Conservation (phyloP, 1,140 invertebrate species). For the Phthorimaea operculella region DNA sequence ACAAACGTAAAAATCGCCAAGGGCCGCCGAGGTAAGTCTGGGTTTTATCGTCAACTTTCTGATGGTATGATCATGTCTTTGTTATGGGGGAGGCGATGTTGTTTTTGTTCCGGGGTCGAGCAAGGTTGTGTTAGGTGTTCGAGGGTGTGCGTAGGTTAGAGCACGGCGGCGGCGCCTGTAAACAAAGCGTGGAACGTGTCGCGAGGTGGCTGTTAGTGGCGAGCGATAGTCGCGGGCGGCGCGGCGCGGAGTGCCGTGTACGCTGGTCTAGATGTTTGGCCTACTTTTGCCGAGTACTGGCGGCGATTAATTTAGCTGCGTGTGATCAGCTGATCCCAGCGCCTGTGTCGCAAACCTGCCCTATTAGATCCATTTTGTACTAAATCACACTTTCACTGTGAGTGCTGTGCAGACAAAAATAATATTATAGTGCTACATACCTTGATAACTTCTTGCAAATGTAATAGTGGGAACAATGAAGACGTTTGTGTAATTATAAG, state of each 20-base stretch:
- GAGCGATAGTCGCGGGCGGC: constrained; percentile 34
- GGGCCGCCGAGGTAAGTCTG: constrained; percentile 67
- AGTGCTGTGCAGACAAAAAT: not conserved
- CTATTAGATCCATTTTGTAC: not conserved
- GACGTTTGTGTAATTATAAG: not conserved
- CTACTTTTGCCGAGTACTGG: constrained; percentile 58
- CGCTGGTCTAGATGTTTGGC: constrained; percentile 55
- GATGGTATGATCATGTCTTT: constrained; percentile 57
- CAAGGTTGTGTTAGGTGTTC: constrained; percentile 28
- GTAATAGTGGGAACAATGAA: constrained; percentile 1
- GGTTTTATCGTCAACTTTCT: constrained; percentile 48
- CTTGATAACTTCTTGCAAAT: not conserved
- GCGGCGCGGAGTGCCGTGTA: constrained; percentile 20
- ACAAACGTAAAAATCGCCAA: constrained; percentile 70
- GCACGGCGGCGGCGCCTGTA: constrained; percentile 41
- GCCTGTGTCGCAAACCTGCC: constrained; percentile 9
- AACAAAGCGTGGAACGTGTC: constrained; percentile 46
- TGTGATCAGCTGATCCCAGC: constrained; percentile 59
- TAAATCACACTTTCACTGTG: not conserved
- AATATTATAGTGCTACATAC: not conserved
- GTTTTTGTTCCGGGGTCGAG: constrained; percentile 15
- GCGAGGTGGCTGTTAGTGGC: constrained; percentile 27
- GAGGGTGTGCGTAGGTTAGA: constrained; percentile 40
- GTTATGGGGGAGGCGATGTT: constrained; percentile 40
- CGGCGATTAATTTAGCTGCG: constrained; percentile 60